These are phyloP conservation scores for Periophthalmus modestus DNA, from an alignment of 2,113 vertebrate genomes.

Conservation along the genomic window DNA sequence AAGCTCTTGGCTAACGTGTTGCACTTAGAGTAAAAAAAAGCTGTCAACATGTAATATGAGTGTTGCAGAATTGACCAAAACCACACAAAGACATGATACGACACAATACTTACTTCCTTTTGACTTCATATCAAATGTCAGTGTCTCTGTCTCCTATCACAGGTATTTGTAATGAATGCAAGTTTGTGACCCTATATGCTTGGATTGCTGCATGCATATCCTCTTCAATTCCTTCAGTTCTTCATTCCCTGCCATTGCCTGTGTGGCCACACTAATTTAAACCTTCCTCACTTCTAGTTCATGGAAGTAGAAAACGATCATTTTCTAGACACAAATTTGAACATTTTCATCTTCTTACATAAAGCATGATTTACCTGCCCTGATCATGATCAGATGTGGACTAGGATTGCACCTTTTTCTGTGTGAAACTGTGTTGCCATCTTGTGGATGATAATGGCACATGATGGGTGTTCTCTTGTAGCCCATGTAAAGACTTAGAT, in stretches of 20 bases:
- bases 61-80: not conserved
- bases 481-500: no score
- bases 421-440: not conserved
- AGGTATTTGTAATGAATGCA: not conserved
- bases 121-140: no score
- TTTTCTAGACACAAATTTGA: no score
- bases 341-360: no score
- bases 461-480: not conserved
- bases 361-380: not conserved
- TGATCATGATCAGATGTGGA: not conserved
- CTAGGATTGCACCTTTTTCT: not conserved
- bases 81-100: not conserved
- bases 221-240: no score
- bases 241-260: no score
- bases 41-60: not conserved
- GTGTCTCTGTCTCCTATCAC: not conserved
- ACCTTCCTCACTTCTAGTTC: no score
- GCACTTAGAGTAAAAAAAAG: not conserved
- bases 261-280: no score
- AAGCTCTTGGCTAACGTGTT: not conserved
- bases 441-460: not conserved
- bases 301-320: no score
- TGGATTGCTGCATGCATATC: no score
- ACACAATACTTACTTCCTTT: no score
- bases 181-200: no score